Evolutionary conservation across 2,888 invertebrate genomes (phyloP), one percentile per base, ranked within the genome.

Genomic region (Troides aeacus): DNA sequence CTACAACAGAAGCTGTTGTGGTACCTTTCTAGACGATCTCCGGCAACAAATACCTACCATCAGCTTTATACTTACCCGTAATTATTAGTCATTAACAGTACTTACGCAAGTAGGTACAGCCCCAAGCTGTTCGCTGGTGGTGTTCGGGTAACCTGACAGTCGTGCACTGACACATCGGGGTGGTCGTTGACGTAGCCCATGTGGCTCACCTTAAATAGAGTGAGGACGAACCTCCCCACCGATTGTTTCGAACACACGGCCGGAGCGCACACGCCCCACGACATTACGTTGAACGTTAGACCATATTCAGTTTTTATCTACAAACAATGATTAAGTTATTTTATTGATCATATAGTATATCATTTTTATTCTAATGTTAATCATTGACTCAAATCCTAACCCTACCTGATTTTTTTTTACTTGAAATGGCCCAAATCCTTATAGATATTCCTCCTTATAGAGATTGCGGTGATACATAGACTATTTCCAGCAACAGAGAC

Each of bases 251-350:
- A 69, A 36, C 85, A 85, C 0, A 66, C 69, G 1, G 75, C 75
- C 1, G 85, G 84, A 5, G 83, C 30, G 59, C 85, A 85, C 0
- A 79, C 67, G 0, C 85, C 85, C 77, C 80, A 78, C 0, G 72
- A 74, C 46, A 84, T 64, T 1, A 66, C 69, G 53, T 80, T 81
- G 36, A 77, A 62, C 0, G 56, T 74, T 8, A 78, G 75, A 0
- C 78, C 75, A 21, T 76, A 73, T 53, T 67, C 70, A 12, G 79
- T 75, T 71, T 64, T 69, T 8, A 72, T 67, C 84, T 84, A 72
- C 0, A 74, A 76, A 59, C 36, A 39, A 39, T 30, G 30, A 30
- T 30, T 30, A 30, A 30, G 30, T 30, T 30, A 30, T 30, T 30
- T 30, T 30, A 30, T 30, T 30, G 30, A 30, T 30, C 30, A 30